Conservation (phyloP, 1,140 invertebrate genomes). For the Metopolophium dirhodum region DNA sequence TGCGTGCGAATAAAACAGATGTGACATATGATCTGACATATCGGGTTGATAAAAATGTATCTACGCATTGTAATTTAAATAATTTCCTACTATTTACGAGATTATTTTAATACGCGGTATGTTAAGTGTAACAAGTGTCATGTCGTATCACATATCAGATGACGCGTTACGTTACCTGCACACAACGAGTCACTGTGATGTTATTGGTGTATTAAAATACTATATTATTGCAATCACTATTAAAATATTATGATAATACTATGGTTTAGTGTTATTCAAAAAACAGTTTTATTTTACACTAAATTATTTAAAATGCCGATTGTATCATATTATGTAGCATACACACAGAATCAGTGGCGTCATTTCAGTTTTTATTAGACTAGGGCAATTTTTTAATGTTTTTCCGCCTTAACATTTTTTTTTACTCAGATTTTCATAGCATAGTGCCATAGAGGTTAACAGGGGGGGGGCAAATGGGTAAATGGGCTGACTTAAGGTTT, state of each 20-base stretch:
- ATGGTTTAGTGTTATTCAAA: background rate
- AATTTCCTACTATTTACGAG: background rate
- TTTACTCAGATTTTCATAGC: too few relatives aligned
- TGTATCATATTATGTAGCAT: too few relatives aligned
- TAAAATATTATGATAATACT: too few relatives aligned
- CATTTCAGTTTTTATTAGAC: too few relatives aligned
- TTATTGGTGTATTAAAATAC: background rate
- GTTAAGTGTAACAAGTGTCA: background rate
- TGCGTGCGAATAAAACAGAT: background rate
- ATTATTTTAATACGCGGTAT: background rate
- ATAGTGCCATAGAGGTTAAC: too few relatives aligned
- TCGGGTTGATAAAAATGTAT: background rate
- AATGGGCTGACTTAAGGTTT: too few relatives aligned
- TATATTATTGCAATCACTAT: background rate
- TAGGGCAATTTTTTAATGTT: too few relatives aligned
- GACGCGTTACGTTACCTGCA: background rate
- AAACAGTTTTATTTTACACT: background rate
- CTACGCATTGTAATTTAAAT: background rate
- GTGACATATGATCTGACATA: background rate
- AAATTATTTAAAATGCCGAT: background rate
- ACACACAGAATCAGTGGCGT: too few relatives aligned
- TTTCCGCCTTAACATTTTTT: too few relatives aligned
- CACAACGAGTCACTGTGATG: background rate
- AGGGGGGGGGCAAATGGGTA: too few relatives aligned
- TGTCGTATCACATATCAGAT: background rate